These are phyloP conservation scores for Andrena fulva DNA, from an alignment of 2,888 invertebrate species.

Conservation along the genomic window DNA sequence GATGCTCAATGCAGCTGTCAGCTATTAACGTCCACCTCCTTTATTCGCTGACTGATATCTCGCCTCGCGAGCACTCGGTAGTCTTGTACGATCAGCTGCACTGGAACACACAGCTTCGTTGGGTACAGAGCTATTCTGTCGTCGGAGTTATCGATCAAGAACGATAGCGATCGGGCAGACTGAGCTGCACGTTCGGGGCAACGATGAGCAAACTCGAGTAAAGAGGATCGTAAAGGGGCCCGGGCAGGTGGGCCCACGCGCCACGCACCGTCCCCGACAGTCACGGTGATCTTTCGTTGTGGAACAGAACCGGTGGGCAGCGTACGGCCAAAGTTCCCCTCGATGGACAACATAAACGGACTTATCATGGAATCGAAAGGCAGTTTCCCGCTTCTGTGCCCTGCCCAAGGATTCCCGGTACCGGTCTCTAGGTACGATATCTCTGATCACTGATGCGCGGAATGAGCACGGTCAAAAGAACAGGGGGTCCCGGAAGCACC, in stretches of 20 bases:
- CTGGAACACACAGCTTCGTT: constrained; percentile 26
- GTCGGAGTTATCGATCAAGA: constrained; percentile 24
- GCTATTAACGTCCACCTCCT: constrained; percentile 23
- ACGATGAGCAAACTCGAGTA: constrained; percentile 42
- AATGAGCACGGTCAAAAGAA: constrained; percentile 16
- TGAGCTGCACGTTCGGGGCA: constrained; percentile 33
- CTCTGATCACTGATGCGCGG: constrained; percentile 42
- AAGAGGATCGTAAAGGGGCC: constrained; percentile 34
- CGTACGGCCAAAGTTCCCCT: constrained; percentile 87
- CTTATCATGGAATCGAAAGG: constrained; percentile 76
- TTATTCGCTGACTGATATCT: not conserved
- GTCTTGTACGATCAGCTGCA: not conserved
- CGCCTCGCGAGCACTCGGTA: constrained; percentile 1
- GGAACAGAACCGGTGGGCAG: constrained; percentile 87
- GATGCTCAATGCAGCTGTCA: constrained; percentile 54
- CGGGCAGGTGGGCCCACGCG: constrained; percentile 51
- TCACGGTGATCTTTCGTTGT: constrained; percentile 50
- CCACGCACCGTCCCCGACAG: constrained; percentile 14
- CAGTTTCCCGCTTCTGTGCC: constrained; percentile 88
- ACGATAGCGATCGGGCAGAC: constrained; percentile 44
- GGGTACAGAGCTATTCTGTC: constrained; percentile 40
- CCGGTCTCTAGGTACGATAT: constrained; percentile 86
- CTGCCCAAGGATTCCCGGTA: constrained; percentile 90
- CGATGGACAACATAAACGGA: constrained; percentile 82
- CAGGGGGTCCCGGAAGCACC: not conserved